These are phyloP conservation scores for Triops cancriformis DNA, from an alignment of 1,140 invertebrate species.

Conservation along the genomic window DNA sequence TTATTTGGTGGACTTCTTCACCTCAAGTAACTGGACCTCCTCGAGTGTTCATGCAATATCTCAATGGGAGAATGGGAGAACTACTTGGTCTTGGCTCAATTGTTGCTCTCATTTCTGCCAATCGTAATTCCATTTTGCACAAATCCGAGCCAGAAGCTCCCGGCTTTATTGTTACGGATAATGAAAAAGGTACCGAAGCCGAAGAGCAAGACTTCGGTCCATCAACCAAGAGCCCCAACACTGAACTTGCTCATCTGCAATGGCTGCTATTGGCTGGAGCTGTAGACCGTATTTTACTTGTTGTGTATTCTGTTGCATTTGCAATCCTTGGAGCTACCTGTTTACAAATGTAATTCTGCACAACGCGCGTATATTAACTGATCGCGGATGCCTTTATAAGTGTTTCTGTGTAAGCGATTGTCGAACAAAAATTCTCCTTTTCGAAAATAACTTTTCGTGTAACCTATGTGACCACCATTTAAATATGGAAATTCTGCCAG, in stretches of 20 bases:
- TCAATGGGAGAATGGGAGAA: not conserved
- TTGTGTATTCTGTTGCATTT: not conserved
- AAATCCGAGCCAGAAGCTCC: not conserved
- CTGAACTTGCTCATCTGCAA: not conserved
- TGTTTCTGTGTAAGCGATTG: too few relatives aligned
- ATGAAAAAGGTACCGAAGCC: not conserved
- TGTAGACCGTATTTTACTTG: not conserved
- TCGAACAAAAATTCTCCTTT: too few relatives aligned
- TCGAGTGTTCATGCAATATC: not conserved
- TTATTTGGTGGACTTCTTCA: not conserved
- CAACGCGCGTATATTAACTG: too few relatives aligned
- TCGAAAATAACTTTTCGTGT: too few relatives aligned
- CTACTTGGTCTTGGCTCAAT: not conserved
- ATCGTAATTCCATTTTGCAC: not conserved
- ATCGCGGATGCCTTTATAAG: too few relatives aligned
- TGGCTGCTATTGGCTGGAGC: not conserved
- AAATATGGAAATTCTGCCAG: too few relatives aligned
- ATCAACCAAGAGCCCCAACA: not conserved
- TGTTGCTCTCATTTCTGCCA: not conserved
- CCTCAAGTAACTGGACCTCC: not conserved
- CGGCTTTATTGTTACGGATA: not conserved
- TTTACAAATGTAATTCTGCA: not conserved
- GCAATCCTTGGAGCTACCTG: not conserved
- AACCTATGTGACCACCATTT: too few relatives aligned
- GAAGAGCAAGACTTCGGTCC: not conserved